Base-by-base conservation (phyloP, 2,797 vertebrate genomes). In the Enteromius mattozi region DNA sequence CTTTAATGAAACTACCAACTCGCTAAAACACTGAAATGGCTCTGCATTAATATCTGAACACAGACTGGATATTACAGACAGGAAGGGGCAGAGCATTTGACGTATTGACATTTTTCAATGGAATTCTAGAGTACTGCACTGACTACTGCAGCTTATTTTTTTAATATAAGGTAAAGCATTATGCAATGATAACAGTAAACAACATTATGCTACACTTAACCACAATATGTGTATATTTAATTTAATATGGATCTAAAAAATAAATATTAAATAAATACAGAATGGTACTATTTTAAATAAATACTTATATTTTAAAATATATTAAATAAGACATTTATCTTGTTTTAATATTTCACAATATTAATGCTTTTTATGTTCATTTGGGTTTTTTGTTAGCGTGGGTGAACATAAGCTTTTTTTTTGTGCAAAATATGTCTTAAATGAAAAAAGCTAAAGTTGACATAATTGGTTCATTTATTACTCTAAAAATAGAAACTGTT, bases 11-110 rank as follows among this genome's bases (percentile, higher is more conserved):
- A 47, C 24, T 19, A 47, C 16, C 59, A 65, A 47, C 19, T 33
- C 74, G 16, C 9, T 74, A 59, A 76, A 76, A 76, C 33, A 59
- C 13, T 40, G 21, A 40, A 61, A 77, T n/a, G 13, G n/a, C 74
- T 59, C 21, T 27, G 21, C 33, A 76, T 4, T 24, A 40, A 8
- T 24, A n/a, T 37, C 30, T 40, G 8, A 69, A 56, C 13, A 68
- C 16, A 27, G 66, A 42, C n/a, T 42, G 35, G 13, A 42, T 19
- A 42, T 59, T 40, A 40, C 35, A 59, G 10, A 56, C 1, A 24
- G 30, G 21, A 80, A 56, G 33, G 7, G 16, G n/a, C 0, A 17
- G 33, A 27, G n/a, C 17, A 59, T 71, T 33, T 71, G 10, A 24
- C 16, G 56, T 42, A 80, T 56, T 19, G 8, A 19, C 56, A 30